Evolutionary conservation across 1,140 invertebrate genomes (phyloP).

Genomic region (Helicoverpa zea): DNA sequence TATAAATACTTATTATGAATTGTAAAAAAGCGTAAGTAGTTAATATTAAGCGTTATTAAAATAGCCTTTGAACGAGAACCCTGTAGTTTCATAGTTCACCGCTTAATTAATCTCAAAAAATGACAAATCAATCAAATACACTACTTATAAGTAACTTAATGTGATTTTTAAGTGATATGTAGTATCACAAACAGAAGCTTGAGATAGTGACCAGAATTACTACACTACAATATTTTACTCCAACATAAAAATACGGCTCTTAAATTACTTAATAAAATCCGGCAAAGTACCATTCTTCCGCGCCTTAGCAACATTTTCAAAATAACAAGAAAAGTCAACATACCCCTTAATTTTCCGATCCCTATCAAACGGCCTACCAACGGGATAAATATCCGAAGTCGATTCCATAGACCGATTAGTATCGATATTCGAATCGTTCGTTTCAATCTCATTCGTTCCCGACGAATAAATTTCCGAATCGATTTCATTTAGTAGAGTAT

Average conservation of each 20-base stretch:
- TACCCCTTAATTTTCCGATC: slow-evolving; percentile 92
- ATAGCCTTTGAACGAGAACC: too few species aligned
- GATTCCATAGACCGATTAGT: slow-evolving; percentile 79
- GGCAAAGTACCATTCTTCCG: slow-evolving; percentile 88
- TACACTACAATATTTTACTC: background rate
- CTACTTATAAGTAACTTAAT: background rate
- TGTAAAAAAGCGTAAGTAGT: too few species aligned
- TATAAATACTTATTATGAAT: too few species aligned
- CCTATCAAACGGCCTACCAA: slow-evolving; percentile 76
- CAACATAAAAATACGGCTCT: background rate
- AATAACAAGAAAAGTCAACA: slow-evolving; percentile 95
- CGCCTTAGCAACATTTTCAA: slow-evolving; percentile 90
- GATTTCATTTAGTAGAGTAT: slow-evolving; percentile 76
- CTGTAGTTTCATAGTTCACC: too few species aligned
- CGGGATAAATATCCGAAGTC: slow-evolving; percentile 83
- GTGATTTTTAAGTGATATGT: background rate
- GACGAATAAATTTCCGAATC: slow-evolving; percentile 75
- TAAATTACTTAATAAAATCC: slow-evolving; percentile 76
- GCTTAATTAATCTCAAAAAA: too few species aligned
- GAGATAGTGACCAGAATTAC: slow-evolving; percentile 1
- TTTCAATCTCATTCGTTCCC: slow-evolving; percentile 65
- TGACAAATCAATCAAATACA: too few species aligned
- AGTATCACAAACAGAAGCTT: slow-evolving; percentile 2
- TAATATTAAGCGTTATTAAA: too few species aligned
- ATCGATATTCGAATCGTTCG: slow-evolving; percentile 73